These are phyloP conservation scores for Argyresthia albistria DNA, from an alignment of 2,888 invertebrate genomes.

Conservation along the genomic window DNA sequence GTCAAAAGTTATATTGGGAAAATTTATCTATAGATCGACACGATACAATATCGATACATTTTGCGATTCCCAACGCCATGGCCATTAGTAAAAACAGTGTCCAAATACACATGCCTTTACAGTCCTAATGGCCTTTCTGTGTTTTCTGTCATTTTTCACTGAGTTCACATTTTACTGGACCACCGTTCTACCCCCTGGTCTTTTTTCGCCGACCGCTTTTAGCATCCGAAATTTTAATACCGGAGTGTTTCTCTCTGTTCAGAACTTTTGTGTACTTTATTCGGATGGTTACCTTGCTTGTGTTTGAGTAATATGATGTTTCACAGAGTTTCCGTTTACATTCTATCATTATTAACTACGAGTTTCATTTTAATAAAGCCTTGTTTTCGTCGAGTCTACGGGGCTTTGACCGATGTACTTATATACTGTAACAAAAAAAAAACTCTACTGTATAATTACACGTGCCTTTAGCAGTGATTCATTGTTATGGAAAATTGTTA, in stretches of 20 bases:
- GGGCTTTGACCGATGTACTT: too few species aligned
- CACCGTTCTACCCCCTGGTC: conserved; percentile 1
- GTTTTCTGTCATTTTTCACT: conserved; percentile 30
- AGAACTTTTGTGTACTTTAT: conserved; percentile 1
- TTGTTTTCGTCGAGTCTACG: too few species aligned
- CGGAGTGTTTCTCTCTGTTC: background rate
- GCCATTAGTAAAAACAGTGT: background rate
- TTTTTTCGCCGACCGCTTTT: conserved; percentile 2
- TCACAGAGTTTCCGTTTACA: background rate
- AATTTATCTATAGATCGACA: too few species aligned
- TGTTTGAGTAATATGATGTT: background rate
- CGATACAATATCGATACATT: too few species aligned
- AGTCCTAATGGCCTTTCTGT: conserved; percentile 40
- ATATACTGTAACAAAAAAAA: too few species aligned
- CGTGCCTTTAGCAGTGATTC: background rate
- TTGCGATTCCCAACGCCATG: background rate
- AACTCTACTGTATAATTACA: background rate
- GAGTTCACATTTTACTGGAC: conserved; percentile 11
- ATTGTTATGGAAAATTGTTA: background rate
- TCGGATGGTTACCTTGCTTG: too few species aligned
- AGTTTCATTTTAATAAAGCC: too few species aligned
- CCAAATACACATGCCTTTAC: conserved; percentile 3
- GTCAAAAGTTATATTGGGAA: too few species aligned
- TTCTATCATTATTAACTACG: too few species aligned
- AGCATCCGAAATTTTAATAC: conserved; percentile 2